These are phyloP conservation scores for Colius striatus DNA, from an alignment of 2,113 vertebrate species.

Conservation along the genomic window DNA sequence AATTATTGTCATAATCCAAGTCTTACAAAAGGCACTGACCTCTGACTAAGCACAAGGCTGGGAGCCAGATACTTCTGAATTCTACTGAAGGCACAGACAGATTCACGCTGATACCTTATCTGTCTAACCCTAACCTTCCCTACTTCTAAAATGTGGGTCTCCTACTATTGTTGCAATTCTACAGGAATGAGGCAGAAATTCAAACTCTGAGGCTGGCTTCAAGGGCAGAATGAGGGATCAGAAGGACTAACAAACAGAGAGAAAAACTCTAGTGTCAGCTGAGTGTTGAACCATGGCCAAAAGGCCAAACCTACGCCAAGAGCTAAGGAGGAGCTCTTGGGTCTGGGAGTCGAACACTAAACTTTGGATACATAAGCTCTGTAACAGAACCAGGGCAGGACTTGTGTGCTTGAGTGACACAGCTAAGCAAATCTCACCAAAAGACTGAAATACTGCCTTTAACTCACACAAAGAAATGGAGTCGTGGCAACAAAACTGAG, in stretches of 20 bases:
- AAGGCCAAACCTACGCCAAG: background rate
- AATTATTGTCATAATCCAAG: conserved; percentile 59
- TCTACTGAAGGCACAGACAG: conserved; percentile 14
- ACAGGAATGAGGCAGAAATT: conserved; percentile 2
- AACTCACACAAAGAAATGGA: background rate
- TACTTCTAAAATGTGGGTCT: background rate
- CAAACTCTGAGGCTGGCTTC: background rate
- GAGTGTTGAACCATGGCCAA: background rate
- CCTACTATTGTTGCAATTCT: background rate
- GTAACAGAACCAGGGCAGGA: background rate
- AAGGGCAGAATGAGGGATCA: conserved; percentile 4
- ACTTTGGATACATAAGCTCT: background rate
- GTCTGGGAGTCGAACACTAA: background rate
- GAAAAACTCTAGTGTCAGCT: background rate
- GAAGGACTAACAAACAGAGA: background rate
- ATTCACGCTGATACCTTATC: conserved; percentile 13
- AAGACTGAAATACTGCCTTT: background rate
- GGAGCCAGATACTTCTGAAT: conserved; percentile 33
- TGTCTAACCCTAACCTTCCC: conserved; percentile 45
- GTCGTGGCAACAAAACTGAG: background rate
- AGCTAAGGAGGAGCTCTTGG: background rate
- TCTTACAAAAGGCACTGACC: conserved; percentile 45
- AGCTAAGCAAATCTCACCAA: background rate
- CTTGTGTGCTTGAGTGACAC: background rate
- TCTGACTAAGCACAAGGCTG: conserved; percentile 63